Conservation (phyloP, 64 coral and sea anemone genomes). For the Orbicella faveolata region DNA sequence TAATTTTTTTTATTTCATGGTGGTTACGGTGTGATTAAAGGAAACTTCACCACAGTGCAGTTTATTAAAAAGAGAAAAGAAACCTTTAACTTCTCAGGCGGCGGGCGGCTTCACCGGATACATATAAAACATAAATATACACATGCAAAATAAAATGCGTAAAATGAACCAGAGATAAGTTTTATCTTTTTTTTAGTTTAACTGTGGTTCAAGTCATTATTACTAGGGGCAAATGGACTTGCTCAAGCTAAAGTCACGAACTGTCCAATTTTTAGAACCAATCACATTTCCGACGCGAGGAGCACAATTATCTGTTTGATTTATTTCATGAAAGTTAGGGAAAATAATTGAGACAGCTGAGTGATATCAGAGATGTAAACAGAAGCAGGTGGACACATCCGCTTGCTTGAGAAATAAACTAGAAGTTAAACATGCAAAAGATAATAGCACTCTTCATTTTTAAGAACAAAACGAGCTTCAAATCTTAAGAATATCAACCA, state of each 20-base stretch:
- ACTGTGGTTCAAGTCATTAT: not conserved
- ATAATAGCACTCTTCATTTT: constrained; percentile 8
- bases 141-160: not conserved
- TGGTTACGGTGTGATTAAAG: constrained; percentile 25
- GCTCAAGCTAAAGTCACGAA: not conserved
- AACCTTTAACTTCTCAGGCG: constrained; percentile 10
- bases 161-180: not conserved
- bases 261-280: not conserved
- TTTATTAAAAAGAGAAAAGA: constrained; percentile 35
- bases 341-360: constrained; percentile 52
- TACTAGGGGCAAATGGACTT: not conserved
- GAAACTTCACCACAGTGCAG: constrained; percentile 16
- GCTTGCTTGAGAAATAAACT: not conserved
- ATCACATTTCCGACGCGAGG: constrained; percentile 15
- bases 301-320: constrained; percentile 37
- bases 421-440: constrained; percentile 33
- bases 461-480: not conserved
- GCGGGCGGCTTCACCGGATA: constrained; percentile 14
- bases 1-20: constrained; percentile 25
- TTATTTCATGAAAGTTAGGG: constrained; percentile 33
- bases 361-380: constrained; percentile 41
- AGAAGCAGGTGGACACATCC: constrained; percentile 38
- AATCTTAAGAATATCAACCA: constrained; percentile 1
- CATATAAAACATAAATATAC: not conserved
- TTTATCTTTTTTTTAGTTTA: not conserved